Evolutionary conservation across 2,113 vertebrate species (phyloP).

Genomic region (Spheniscus mendiculus): DNA sequence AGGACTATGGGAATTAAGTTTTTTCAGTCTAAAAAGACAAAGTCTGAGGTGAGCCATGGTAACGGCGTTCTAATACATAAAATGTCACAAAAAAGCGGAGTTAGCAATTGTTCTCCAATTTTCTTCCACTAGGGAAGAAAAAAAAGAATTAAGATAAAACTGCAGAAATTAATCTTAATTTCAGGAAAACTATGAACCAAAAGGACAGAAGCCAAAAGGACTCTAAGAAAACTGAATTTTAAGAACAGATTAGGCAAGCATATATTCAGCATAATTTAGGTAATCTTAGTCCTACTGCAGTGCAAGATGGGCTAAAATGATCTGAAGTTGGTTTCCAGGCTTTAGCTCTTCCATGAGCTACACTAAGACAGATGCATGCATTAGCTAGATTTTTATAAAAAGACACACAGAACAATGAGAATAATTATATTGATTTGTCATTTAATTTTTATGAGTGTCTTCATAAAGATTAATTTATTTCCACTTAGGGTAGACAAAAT

Average conservation of each 20-base stretch:
- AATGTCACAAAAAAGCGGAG: neutral
- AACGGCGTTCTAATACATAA: neutral
- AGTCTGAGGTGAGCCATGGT: neutral
- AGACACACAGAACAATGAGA: neutral
- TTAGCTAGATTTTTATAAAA: neutral
- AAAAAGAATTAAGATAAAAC: neutral
- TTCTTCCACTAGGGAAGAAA: neutral
- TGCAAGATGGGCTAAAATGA: neutral
- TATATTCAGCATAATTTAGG: neutral
- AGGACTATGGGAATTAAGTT: neutral
- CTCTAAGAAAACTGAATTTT: neutral
- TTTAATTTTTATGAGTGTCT: neutral
- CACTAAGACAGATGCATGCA: neutral
- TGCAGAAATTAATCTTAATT: neutral
- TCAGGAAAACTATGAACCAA: neutral
- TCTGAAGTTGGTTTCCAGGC: neutral
- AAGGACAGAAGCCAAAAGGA: neutral
- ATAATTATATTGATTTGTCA: neutral
- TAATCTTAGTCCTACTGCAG: neutral
- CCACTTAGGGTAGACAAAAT: neutral
- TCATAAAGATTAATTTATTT: conserved; percentile 17
- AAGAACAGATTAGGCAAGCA: neutral
- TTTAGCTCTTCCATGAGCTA: neutral
- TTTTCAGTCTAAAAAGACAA: neutral
- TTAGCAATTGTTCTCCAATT: neutral